Conservation (phyloP, 2,797 vertebrate species). For the Crypturellus tataupa region DNA sequence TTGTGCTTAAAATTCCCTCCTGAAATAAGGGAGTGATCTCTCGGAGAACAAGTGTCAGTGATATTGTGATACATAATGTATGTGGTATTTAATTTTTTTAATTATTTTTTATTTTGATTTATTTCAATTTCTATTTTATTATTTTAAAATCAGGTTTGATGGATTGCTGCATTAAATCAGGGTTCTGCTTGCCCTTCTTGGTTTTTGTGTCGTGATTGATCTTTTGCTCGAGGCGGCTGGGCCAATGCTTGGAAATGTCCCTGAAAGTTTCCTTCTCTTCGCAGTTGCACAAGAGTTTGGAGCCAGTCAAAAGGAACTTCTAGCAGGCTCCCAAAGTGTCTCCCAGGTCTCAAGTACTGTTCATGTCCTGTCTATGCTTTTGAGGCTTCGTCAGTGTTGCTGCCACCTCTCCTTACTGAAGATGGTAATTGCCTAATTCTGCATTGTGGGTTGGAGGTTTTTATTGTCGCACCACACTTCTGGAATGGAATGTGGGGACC, state of each 20-base stretch:
- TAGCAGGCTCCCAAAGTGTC: neutral
- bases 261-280: neutral
- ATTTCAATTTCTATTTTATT: neutral
- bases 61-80: neutral
- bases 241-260: neutral
- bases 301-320: constrained; percentile 56
- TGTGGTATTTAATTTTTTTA: neutral
- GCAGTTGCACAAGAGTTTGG: constrained; percentile 89
- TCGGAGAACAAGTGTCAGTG: neutral
- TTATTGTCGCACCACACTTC: neutral
- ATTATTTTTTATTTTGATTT: neutral
- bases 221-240: neutral
- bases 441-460: neutral
- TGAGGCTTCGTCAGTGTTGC: constrained; percentile 96
- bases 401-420: constrained; percentile 93
- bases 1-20: neutral
- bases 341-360: constrained; percentile 83
- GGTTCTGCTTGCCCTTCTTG: neutral
- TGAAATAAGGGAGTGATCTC: neutral
- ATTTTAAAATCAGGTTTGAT: neutral
- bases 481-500: neutral
- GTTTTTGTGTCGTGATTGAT: neutral
- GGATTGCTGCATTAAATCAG: neutral
- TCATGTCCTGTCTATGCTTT: constrained; percentile 92
- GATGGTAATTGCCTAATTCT: constrained; percentile 82